A percentile compares a stretch with the other conserved stretches of the same genome.
Conservation (phyloP, 2,113 vertebrate species). For the Laticauda laticaudata region DNA sequence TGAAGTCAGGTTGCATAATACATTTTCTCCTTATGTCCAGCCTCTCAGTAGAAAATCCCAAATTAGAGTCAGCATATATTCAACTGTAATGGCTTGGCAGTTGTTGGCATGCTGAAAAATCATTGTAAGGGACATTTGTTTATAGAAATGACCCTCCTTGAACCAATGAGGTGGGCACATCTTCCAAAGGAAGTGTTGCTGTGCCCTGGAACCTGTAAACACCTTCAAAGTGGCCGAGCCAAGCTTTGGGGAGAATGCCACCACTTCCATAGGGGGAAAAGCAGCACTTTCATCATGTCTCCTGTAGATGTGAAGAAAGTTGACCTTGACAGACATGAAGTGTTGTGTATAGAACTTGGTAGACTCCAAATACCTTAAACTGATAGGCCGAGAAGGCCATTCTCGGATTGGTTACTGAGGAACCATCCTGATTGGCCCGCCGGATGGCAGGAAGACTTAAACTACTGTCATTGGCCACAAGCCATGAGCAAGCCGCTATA, state of each 20-base stretch:
- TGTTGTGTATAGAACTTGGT: too few relatives aligned
- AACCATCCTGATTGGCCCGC: too few relatives aligned
- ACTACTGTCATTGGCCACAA: too few relatives aligned
- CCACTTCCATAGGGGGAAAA: not conserved
- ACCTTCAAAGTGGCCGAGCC: not conserved
- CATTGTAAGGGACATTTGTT: not conserved
- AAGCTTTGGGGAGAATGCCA: not conserved
- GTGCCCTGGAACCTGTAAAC: not conserved
- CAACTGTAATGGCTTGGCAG: not conserved
- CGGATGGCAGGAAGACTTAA: too few relatives aligned
- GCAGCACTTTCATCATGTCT: not conserved
- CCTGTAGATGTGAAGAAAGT: not conserved
- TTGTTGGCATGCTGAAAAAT: not conserved
- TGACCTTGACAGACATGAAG: not conserved
- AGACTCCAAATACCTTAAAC: too few relatives aligned
- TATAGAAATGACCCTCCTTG: not conserved
- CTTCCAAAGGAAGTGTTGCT: not conserved
- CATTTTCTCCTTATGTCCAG: not conserved
- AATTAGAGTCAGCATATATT: not conserved
- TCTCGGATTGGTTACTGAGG: too few relatives aligned
- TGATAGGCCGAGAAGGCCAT: too few relatives aligned
- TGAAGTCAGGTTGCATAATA: not conserved
- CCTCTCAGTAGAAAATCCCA: not conserved
- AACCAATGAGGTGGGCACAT: not conserved
- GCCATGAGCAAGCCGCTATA: too few relatives aligned